Percentiles rank a stretch among this genome's conserved stretches.
Conservation (phyloP, 2,888 invertebrate genomes). For the Xanthia icteritia region DNA sequence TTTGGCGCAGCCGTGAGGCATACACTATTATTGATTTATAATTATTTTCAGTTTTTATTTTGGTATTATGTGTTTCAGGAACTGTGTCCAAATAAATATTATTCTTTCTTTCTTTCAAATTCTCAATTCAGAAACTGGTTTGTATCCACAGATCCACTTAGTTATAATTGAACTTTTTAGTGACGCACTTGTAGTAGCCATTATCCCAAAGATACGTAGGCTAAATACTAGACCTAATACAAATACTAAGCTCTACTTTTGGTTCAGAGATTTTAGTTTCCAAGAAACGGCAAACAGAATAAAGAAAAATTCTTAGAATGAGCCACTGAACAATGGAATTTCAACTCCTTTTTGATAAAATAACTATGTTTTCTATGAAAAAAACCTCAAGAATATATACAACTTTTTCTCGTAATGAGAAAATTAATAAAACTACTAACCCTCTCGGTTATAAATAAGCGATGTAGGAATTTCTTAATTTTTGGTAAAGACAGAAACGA, state of each 20-base stretch:
- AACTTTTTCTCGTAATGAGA: neutral
- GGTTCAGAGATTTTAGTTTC: neutral
- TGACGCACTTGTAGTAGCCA: too few species aligned
- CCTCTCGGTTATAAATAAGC: neutral
- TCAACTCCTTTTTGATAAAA: neutral
- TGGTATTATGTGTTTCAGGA: too few species aligned
- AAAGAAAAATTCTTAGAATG: neutral
- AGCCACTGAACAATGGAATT: conserved; percentile 11
- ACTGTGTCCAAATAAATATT: too few species aligned
- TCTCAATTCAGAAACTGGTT: neutral
- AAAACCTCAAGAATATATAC: neutral
- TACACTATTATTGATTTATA: too few species aligned
- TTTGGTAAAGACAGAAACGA: neutral
- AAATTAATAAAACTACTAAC: neutral
- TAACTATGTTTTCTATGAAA: neutral
- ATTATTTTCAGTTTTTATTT: too few species aligned
- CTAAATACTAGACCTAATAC: neutral
- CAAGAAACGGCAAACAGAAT: neutral
- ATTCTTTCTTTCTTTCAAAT: too few species aligned
- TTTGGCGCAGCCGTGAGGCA: too few species aligned
- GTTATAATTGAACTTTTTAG: neutral
- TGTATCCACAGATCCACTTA: neutral
- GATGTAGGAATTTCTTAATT: neutral
- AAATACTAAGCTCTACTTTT: neutral
- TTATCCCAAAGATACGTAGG: neutral